Base-by-base conservation (phyloP, 2,888 invertebrate species). In the Cepaea hortensis region DNA sequence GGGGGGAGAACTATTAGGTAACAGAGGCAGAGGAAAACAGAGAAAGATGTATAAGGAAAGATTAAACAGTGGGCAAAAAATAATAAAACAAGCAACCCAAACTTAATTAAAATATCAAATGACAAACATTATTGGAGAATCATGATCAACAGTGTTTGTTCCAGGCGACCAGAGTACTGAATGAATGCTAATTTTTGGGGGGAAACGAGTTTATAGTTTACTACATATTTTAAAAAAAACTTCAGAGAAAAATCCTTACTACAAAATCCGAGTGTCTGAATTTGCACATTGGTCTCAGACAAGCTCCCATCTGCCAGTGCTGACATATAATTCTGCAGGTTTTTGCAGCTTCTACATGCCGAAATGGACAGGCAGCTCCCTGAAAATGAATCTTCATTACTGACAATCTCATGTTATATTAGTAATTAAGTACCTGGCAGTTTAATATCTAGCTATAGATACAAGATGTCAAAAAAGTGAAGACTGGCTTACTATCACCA, bases 251-350 rank as follows among this genome's bases (percentile, higher is more conserved):
- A 15, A 61, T 15, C 3, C 95, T 94, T 95, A 97, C 97, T 95
- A 96, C 96, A 90, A 97, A 95, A 94, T 97, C 97, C 97, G 97
- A 97, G 94, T 98, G 98, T 92, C 97, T 96, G 92, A 96, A 96
- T 93, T 96, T 96, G 95, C 98, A 98, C 91, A 96, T 96, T 92
- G 97, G 89, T 62, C 92, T 96, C 72, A 96, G 95, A 94, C 98
- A 98, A 93, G 96, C 96, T 90, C 97, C 97, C 94, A 97, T 96
- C 93, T 96, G 96, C 97, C 97, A 98, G 90, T 96, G 96, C 15
- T 96, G 95, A 94, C 97, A 98, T 94, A 97, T 96, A 2, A 96
- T 96, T 95, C 97, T 97, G 93, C 96, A 97, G 72, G 97, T 97
- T 91, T 97, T 95, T 18, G 97, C 97, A 87, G 96, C 96, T 85